phyloP scores from a whole-genome alignment of 1,140 invertebrate genomes.

The Apis cerana region DNA sequence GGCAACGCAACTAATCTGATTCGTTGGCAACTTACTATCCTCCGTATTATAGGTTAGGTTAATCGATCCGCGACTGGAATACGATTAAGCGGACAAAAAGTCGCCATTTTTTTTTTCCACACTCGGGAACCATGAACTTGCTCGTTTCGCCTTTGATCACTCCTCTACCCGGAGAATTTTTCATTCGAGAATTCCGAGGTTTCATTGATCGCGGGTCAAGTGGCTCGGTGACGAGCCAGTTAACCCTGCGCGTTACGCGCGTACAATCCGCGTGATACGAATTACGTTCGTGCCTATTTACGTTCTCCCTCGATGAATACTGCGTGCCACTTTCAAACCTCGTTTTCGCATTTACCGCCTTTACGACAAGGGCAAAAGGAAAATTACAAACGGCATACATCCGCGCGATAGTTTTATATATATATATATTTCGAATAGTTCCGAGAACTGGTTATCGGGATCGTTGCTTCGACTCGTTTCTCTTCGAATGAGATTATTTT shows the following conservation, averaged over 20 bases:
- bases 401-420: too few relatives aligned
- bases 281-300: constrained; percentile 44
- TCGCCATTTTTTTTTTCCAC: background rate
- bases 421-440: too few relatives aligned
- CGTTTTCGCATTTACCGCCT: background rate
- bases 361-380: background rate
- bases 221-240: constrained; percentile 61
- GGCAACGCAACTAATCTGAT: too few relatives aligned
- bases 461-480: too few relatives aligned
- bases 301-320: constrained; percentile 26
- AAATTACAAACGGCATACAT: too few relatives aligned
- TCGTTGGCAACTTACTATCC: too few relatives aligned
- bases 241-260: constrained; percentile 53
- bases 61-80: constrained; percentile 1
- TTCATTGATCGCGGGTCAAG: constrained; percentile 69
- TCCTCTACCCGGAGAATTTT: constrained; percentile 43
- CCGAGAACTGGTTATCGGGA: too few relatives aligned
- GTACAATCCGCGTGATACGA: constrained; percentile 63
- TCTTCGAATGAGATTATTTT: too few relatives aligned
- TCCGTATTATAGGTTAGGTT: background rate
- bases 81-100: background rate
- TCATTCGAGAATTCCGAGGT: constrained; percentile 66
- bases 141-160: constrained; percentile 6
- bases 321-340: background rate
- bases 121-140: constrained; percentile 1